A percentile compares a stretch with the other conserved stretches of the same genome.
Conservation (phyloP, 2,113 vertebrate species). For the Otocyon megalotis region DNA sequence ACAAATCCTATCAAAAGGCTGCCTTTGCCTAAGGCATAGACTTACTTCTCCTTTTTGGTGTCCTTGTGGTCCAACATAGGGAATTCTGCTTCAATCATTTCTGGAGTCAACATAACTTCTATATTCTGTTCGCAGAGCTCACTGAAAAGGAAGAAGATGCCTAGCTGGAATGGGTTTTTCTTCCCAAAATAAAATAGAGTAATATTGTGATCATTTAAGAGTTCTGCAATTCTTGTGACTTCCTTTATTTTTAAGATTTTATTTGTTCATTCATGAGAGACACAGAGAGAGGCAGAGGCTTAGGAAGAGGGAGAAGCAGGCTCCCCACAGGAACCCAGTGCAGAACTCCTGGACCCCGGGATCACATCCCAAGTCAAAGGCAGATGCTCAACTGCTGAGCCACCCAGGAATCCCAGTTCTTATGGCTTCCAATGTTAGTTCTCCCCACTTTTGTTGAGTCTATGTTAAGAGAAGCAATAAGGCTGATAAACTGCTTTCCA, state of each 20-base stretch:
- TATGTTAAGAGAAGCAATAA: slow-evolving; percentile 19
- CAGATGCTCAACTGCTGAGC: too few relatives aligned
- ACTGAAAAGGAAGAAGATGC: slow-evolving; percentile 82
- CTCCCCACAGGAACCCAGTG: too few relatives aligned
- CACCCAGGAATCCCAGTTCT: not conserved
- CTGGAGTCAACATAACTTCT: slow-evolving; percentile 88
- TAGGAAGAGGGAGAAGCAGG: too few relatives aligned
- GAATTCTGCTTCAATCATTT: slow-evolving; percentile 93
- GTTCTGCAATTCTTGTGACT: not conserved
- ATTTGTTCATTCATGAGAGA: too few relatives aligned
- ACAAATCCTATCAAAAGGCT: not conserved
- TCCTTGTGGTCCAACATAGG: slow-evolving; percentile 67
- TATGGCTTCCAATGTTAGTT: not conserved
- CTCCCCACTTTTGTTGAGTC: not conserved
- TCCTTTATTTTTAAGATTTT: not conserved
- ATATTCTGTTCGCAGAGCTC: slow-evolving; percentile 82
- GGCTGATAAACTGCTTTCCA: not conserved
- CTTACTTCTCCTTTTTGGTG: slow-evolving; percentile 75
- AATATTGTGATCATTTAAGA: not conserved
- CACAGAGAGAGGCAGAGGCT: too few relatives aligned
- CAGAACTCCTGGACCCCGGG: too few relatives aligned
- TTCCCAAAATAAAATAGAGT: slow-evolving; percentile 23
- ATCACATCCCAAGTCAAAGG: too few relatives aligned
- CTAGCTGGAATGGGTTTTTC: not conserved
- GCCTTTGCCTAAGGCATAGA: not conserved